Evolutionary conservation across 1,140 invertebrate species (phyloP).

Genomic region (Calephelis nemesis): DNA sequence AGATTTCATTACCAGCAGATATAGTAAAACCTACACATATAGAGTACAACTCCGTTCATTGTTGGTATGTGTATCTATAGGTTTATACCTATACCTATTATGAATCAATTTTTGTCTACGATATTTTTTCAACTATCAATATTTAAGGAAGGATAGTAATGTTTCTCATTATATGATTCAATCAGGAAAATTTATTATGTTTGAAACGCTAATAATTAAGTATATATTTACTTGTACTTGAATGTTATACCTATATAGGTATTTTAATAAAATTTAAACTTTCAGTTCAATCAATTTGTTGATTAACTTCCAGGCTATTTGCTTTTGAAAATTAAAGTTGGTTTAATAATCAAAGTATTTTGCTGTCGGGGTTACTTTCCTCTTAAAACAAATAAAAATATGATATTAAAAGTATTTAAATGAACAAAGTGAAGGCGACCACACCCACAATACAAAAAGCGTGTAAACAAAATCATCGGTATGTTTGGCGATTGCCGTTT

Average conservation of each 20-base stretch:
- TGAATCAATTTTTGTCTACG: neutral
- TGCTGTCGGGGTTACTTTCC: neutral
- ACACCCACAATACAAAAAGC: conserved; percentile 5
- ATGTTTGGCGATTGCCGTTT: neutral
- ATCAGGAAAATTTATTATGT: too few species aligned
- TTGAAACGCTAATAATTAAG: too few species aligned
- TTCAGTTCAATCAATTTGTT: too few species aligned
- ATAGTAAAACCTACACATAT: conserved; percentile 16
- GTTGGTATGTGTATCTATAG: neutral
- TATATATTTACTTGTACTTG: too few species aligned
- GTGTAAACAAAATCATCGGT: conserved; percentile 4
- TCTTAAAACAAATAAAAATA: neutral
- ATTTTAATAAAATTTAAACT: too few species aligned
- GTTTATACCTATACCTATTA: neutral
- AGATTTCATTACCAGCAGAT: conserved; percentile 39
- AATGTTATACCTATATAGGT: too few species aligned
- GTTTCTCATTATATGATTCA: too few species aligned
- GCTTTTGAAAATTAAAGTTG: too few species aligned
- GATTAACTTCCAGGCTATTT: too few species aligned
- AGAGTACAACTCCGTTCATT: conserved; percentile 8
- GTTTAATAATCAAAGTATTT: neutral
- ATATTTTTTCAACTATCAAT: too few species aligned
- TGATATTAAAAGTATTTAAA: neutral
- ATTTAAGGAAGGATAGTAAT: neutral
- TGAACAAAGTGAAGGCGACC: neutral